Evolutionary conservation across 2,888 invertebrate species (phyloP), one percentile per base, ranked within the genome.

Genomic region (Lymantria dispar): DNA sequence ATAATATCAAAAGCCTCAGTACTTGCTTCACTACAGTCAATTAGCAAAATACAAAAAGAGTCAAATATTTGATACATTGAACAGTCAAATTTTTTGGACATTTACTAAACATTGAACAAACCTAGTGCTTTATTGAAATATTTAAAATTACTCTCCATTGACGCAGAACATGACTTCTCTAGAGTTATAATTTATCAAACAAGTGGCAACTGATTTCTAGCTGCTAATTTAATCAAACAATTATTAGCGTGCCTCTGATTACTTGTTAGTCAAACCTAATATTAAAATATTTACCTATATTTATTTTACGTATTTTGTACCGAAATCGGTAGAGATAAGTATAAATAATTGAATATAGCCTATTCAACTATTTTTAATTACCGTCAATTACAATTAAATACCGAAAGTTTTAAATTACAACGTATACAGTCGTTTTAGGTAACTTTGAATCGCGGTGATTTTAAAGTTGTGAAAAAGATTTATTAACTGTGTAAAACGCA

Each of bases 121-220:
- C 88, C 88, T 83, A 76, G 77, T 89, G 90, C 90, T 89, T 87
- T 78, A 74, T 85, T 84, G 85, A 88, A 88, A 85, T 68, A 70
- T 54, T 62, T 76, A 79, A 72, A 71, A 10, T 73, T 74, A 78
- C 72, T 52, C 74, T 85, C 88, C 91, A 88, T 87, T 86, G 77
- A 90, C 76, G 85, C 88, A 81, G 77, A 88, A 88, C 86, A 87
- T 84, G 66, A 62, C 80, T 83, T 83, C 81, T 76, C 73, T 67
- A 48, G 33, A 52, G 58, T 58, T 47, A 52, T 58, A 57, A 62
- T 54, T 58, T 48, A 51, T 52, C 47, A 52, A 60, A 36, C n/a
- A 2, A 11, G n/a, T 38, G 7, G 5, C 38, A 12, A 38, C 38
- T n/a, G n/a, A n/a, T 38, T n/a, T 3, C 12, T 38, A 38, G 11